Evolutionary conservation across 1,140 invertebrate species (phyloP).

Genomic region (Hylaeus volcanicus): DNA sequence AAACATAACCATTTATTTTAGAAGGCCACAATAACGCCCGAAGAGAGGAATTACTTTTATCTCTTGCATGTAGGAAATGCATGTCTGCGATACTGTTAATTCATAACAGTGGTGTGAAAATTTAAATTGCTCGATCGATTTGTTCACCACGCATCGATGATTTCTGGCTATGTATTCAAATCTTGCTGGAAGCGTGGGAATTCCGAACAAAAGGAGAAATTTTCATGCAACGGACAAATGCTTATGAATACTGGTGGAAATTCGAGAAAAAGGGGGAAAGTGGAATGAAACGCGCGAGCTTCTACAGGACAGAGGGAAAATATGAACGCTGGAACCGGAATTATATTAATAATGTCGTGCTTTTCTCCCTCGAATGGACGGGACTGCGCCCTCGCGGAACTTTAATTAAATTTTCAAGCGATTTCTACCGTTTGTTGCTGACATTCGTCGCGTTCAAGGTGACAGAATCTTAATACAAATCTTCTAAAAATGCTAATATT

Average conservation of each 20-base stretch:
- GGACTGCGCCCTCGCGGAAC: conserved; percentile 43
- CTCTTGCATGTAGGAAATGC: background rate
- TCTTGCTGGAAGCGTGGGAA: background rate
- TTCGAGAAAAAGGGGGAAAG: conserved; percentile 36
- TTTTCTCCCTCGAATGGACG: conserved; percentile 49
- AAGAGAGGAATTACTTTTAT: conserved; percentile 12
- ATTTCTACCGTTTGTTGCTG: conserved; percentile 66
- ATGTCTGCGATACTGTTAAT: background rate
- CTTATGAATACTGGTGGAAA: conserved; percentile 58
- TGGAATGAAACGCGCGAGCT: conserved; percentile 32
- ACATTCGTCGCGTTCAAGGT: conserved; percentile 31
- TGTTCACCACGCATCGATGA: background rate
- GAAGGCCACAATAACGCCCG: conserved; percentile 69
- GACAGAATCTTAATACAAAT: background rate
- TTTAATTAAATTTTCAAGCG: conserved; percentile 75
- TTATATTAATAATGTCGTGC: conserved; percentile 74
- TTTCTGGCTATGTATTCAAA: background rate
- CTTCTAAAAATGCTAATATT: background rate
- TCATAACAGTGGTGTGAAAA: background rate
- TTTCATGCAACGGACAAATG: conserved; percentile 49
- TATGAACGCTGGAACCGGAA: conserved; percentile 67
- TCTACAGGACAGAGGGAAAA: conserved; percentile 62
- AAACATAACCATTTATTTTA: conserved; percentile 80
- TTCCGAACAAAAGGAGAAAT: conserved; percentile 2
- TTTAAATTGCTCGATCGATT: background rate